These are phyloP conservation scores for Sycophila texana DNA, from an alignment of 2,888 invertebrate genomes.

Conservation along the genomic window DNA sequence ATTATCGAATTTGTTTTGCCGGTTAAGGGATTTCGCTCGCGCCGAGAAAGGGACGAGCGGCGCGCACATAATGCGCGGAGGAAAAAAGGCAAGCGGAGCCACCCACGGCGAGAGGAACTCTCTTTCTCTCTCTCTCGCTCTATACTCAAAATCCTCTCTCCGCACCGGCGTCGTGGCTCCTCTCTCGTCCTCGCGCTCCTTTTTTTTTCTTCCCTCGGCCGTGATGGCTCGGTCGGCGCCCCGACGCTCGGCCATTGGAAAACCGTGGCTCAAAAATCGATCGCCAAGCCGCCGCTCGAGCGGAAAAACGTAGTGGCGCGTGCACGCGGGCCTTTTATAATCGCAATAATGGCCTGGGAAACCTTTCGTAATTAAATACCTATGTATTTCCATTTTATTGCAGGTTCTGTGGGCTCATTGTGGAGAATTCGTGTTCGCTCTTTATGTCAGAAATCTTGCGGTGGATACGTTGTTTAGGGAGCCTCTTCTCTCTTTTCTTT, in stretches of 20 bases:
- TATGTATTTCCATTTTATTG: too few species aligned
- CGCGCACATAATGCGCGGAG: constrained; percentile 32
- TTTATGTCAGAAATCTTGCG: too few species aligned
- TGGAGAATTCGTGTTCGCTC: too few species aligned
- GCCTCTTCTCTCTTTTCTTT: too few species aligned
- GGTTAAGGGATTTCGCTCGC: constrained; percentile 57
- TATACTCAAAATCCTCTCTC: background rate
- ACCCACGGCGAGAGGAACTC: constrained; percentile 48
- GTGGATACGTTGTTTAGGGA: too few species aligned
- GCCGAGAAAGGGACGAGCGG: constrained; percentile 15
- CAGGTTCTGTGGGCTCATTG: too few species aligned
- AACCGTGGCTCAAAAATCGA: constrained; percentile 2
- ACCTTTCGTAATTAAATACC: too few species aligned
- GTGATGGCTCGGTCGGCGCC: background rate
- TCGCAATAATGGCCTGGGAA: too few species aligned
- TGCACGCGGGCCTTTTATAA: background rate
- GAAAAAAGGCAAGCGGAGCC: constrained; percentile 26
- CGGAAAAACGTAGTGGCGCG: constrained; percentile 11
- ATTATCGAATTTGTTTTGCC: constrained; percentile 61
- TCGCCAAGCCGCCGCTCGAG: background rate
- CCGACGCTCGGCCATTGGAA: too few species aligned
- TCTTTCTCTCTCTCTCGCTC: constrained; percentile 23
- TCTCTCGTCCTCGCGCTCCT: constrained; percentile 4
- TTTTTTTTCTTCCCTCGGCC: background rate
- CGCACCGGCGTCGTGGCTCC: background rate